Conservation (phyloP, 2,888 invertebrate species). For the Calliphora vomitoria region DNA sequence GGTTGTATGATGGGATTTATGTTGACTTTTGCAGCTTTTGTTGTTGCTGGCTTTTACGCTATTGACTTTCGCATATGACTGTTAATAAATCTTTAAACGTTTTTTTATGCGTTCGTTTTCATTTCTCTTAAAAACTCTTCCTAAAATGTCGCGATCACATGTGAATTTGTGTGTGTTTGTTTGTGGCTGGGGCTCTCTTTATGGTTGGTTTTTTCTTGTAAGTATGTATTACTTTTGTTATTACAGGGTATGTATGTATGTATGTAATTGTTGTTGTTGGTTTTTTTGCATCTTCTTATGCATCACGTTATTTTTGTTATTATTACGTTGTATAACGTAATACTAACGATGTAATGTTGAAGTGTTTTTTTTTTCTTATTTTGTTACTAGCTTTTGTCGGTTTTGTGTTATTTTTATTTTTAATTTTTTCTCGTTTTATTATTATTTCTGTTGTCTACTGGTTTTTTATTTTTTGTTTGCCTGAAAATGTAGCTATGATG, state of each 20-base stretch:
- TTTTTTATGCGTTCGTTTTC: slow-evolving; percentile 18
- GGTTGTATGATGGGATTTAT: slow-evolving; percentile 37
- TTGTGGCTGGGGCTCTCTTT: not conserved
- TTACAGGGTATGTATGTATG: not conserved
- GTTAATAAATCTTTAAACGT: slow-evolving; percentile 47
- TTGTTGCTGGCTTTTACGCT: slow-evolving; percentile 41
- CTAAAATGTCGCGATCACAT: slow-evolving; percentile 49
- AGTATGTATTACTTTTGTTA: not conserved
- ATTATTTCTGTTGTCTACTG: slow-evolving; percentile 40
- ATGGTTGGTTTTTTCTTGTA: not conserved
- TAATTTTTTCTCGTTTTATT: slow-evolving; percentile 31
- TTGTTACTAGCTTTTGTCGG: slow-evolving; percentile 30
- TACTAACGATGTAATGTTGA: slow-evolving; percentile 70
- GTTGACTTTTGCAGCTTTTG: not conserved
- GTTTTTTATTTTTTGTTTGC: slow-evolving; percentile 19
- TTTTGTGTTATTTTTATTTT: not conserved
- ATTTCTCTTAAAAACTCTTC: slow-evolving; percentile 27
- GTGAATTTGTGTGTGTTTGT: slow-evolving; percentile 44
- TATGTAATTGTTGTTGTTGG: slow-evolving; percentile 23
- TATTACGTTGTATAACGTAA: slow-evolving; percentile 72
- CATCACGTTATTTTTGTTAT: slow-evolving; percentile 24
- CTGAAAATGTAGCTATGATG: not conserved
- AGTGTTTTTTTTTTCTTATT: slow-evolving; percentile 27
- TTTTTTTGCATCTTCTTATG: slow-evolving; percentile 49
- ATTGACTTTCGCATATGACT: slow-evolving; percentile 63